Conservation (phyloP, 2,797 vertebrate genomes). For the Oreortyx pictus region DNA sequence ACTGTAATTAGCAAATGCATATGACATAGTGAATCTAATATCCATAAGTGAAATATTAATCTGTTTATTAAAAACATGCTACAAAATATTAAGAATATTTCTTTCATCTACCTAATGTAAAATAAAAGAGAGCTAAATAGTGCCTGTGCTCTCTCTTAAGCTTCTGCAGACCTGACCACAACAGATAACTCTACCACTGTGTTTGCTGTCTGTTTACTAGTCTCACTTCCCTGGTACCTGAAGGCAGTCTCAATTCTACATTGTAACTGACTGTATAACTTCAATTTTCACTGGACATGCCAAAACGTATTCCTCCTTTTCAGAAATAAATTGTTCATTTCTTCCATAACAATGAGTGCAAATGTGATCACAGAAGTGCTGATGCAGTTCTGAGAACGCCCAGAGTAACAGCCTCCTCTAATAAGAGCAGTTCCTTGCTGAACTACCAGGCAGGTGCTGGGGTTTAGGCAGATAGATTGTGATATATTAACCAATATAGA, state of each 20-base stretch:
- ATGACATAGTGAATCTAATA: neutral
- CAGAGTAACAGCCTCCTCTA: neutral
- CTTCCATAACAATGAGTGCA: neutral
- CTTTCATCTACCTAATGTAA: neutral
- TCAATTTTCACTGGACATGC: constrained; percentile 27
- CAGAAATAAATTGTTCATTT: neutral
- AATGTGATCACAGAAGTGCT: constrained; percentile 2
- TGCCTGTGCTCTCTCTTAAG: neutral
- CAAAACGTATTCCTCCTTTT: constrained; percentile 12
- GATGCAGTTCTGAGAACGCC: neutral
- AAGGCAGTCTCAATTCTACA: neutral
- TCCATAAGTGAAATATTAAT: neutral
- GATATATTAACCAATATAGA: neutral
- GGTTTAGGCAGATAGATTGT: neutral
- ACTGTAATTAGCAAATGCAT: neutral
- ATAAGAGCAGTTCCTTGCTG: neutral
- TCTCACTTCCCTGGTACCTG: neutral
- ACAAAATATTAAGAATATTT: neutral
- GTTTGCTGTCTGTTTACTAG: neutral
- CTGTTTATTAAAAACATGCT: neutral
- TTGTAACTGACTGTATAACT: neutral
- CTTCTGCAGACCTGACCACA: neutral
- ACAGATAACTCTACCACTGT: neutral
- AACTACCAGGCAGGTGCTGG: neutral
- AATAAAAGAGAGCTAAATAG: neutral